A percentile compares a stretch with the other conserved stretches of the same genome.
Conservation (phyloP, 2,797 vertebrate genomes). For the Poeciliopsis infans region DNA sequence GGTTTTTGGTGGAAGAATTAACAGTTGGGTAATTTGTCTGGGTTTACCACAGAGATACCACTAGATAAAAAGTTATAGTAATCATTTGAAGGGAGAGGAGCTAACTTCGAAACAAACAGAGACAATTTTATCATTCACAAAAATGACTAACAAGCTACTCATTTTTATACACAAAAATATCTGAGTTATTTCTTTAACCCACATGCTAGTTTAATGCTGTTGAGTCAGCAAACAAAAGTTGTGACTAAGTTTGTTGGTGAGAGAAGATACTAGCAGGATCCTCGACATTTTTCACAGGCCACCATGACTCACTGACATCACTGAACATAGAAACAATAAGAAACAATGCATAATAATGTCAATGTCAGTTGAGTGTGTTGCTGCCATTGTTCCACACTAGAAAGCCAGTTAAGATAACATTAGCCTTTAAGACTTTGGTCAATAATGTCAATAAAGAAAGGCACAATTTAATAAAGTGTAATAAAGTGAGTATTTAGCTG, state of each 20-base stretch:
- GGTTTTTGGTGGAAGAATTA: neutral
- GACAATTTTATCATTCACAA: neutral
- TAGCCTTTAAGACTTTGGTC: neutral
- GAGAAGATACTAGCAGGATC: neutral
- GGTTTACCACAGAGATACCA: neutral
- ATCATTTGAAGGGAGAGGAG: neutral
- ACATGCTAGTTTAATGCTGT: neutral
- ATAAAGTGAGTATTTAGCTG: neutral
- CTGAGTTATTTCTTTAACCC: neutral
- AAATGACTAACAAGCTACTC: neutral
- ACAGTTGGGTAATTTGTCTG: neutral
- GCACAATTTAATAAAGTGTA: neutral
- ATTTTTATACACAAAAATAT: neutral
- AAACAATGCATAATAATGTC: neutral
- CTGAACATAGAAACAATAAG: neutral
- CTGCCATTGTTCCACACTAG: neutral
- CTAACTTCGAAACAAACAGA: neutral
- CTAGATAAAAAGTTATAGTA: neutral
- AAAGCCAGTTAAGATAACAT: neutral
- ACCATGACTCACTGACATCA: neutral
- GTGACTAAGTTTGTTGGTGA: neutral
- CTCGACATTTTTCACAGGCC: neutral
- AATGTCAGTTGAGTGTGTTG: neutral
- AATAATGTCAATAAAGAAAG: neutral
- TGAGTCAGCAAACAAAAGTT: neutral